These are phyloP conservation scores for Aphidius colemani DNA, from an alignment of 2,888 invertebrate genomes.

Conservation along the genomic window DNA sequence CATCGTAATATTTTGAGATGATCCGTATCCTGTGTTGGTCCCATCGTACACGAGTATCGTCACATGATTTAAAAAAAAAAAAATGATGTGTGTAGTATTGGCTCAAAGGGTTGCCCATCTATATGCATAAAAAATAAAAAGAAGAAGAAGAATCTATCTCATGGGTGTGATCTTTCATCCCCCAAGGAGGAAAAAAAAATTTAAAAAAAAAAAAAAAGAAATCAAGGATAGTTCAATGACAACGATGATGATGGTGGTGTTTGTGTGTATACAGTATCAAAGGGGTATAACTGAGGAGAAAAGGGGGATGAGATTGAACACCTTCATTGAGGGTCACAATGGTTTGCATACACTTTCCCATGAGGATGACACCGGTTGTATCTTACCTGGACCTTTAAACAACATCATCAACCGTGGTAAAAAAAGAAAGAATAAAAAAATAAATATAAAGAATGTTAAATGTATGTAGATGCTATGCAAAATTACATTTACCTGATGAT, in stretches of 20 bases:
- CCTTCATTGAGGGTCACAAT: constrained; percentile 53
- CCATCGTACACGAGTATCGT: too few species aligned
- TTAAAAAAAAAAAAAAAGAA: too few species aligned
- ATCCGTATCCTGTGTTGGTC: not conserved
- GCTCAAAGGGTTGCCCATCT: too few species aligned
- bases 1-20: constrained; percentile 3
- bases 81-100: too few species aligned
- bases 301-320: constrained; percentile 3
- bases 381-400: constrained; percentile 58
- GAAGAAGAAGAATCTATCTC: constrained; percentile 48
- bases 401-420: constrained; percentile 40
- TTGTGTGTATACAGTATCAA: constrained; percentile 31
- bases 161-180: constrained; percentile 55
- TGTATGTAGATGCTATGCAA: not conserved
- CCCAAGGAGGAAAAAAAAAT: constrained; percentile 5
- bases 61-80: too few species aligned
- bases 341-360: constrained; percentile 61
- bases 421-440: constrained; percentile 34
- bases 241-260: too few species aligned
- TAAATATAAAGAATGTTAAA: not conserved
- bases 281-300: not conserved
- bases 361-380: constrained; percentile 59
- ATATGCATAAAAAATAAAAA: constrained; percentile 15
- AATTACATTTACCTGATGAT: too few species aligned
- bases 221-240: too few species aligned